Evolutionary conservation across 2,888 invertebrate species (phyloP).

Genomic region (Eumacrocentrus americanus): DNA sequence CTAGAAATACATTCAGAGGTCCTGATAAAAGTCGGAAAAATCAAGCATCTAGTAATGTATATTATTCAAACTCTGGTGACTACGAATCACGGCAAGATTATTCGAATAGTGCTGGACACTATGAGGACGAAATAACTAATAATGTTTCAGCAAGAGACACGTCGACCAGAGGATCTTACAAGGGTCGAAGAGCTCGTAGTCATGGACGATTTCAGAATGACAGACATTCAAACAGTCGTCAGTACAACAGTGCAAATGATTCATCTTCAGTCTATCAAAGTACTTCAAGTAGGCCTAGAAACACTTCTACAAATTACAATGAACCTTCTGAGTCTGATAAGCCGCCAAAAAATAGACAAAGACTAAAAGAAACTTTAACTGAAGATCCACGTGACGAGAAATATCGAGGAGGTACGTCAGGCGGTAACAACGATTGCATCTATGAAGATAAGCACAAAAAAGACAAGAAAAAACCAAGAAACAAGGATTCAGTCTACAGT

Average conservation of each 20-base stretch:
- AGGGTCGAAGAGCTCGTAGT: constrained; percentile 28
- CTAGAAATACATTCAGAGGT: constrained; percentile 23
- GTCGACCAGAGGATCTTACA: constrained; percentile 24
- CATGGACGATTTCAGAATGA: constrained; percentile 46
- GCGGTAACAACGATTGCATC: not conserved
- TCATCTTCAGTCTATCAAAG: not conserved
- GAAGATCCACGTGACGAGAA: constrained; percentile 25
- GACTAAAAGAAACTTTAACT: not conserved
- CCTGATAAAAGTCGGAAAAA: constrained; percentile 28
- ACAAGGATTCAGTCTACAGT: constrained; percentile 13
- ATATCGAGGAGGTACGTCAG: constrained; percentile 18
- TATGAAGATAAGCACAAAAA: constrained; percentile 1
- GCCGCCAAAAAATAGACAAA: constrained; percentile 29
- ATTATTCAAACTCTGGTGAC: not conserved
- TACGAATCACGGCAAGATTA: constrained; percentile 9
- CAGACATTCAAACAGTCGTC: constrained; percentile 36
- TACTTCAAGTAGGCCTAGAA: not conserved
- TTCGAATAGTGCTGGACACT: not conserved
- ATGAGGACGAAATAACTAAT: not conserved
- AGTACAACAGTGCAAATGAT: constrained; percentile 21
- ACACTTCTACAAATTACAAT: not conserved
- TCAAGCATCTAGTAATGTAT: not conserved
- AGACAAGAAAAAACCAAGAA: not conserved
- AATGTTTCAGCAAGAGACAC: not conserved
- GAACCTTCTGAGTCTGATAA: constrained; percentile 12